These are phyloP conservation scores for Panonychus citri DNA, from an alignment of 1,140 invertebrate species.

Conservation along the genomic window DNA sequence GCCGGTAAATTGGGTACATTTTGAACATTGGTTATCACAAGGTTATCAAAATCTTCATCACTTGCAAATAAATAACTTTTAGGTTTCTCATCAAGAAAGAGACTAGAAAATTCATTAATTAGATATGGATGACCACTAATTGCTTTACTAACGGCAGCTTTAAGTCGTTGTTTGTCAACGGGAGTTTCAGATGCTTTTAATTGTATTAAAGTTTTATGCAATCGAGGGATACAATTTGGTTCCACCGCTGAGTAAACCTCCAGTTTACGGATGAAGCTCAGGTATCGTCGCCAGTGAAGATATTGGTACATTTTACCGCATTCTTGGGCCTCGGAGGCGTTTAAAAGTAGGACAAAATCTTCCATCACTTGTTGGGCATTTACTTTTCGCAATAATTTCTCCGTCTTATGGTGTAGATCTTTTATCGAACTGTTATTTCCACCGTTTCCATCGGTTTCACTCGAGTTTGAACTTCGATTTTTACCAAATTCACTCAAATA, in stretches of 20 bases:
- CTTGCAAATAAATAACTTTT: background rate
- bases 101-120: conserved; percentile 7
- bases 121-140: conserved; percentile 6
- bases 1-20: too few relatives aligned
- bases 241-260: conserved; percentile 3
- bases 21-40: background rate
- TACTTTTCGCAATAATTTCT: background rate
- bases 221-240: background rate
- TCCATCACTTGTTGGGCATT: conserved; percentile 4
- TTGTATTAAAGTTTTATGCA: conserved; percentile 1
- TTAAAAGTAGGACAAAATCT: conserved; percentile 7
- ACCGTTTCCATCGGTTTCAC: too few relatives aligned
- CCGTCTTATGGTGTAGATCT: conserved; percentile 2
- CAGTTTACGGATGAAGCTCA: conserved; percentile 7
- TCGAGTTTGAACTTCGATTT: background rate
- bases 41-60: conserved; percentile 11
- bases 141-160: conserved; percentile 1
- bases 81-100: conserved; percentile 8
- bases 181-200: background rate
- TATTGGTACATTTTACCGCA: conserved; percentile 3
- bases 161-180: conserved; percentile 1
- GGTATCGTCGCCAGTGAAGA: conserved; percentile 6
- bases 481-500: conserved; percentile 1
- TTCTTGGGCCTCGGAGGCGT: background rate
- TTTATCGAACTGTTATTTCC: background rate